Conservation (phyloP, 2,888 invertebrate species). For the Spialia ferax region DNA sequence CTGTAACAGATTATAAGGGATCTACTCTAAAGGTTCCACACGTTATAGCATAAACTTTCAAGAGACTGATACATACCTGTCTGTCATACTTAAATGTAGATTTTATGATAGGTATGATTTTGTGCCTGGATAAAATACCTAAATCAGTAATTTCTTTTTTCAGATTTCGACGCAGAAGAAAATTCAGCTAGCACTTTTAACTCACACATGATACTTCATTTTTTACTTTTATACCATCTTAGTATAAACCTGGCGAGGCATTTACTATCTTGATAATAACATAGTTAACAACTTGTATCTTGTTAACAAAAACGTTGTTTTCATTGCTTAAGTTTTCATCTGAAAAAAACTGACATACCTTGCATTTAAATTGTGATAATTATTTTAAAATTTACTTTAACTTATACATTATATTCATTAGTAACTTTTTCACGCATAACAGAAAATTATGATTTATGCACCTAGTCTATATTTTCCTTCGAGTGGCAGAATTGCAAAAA, state of each 20-base stretch:
- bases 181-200: constrained; percentile 59
- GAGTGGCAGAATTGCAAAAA: too few species aligned
- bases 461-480: too few species aligned
- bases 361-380: too few species aligned
- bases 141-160: constrained; percentile 46
- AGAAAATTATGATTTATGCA: too few species aligned
- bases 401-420: too few species aligned
- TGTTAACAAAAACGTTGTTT: constrained; percentile 39
- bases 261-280: constrained; percentile 61
- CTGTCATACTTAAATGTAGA: too few species aligned
- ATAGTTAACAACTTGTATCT: constrained; percentile 14
- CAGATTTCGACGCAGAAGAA: constrained; percentile 71
- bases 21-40: neutral
- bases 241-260: constrained; percentile 55
- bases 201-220: constrained; percentile 54
- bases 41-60: neutral
- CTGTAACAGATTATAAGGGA: neutral
- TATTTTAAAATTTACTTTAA: too few species aligned
- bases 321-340: constrained; percentile 44
- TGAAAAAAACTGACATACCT: neutral
- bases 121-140: too few species aligned
- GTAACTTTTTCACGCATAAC: too few species aligned
- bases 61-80: neutral
- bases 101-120: too few species aligned
- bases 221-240: constrained; percentile 52